phyloP scores from a whole-genome alignment of 2,888 invertebrate species.

The Napeogenes inachia region DNA sequence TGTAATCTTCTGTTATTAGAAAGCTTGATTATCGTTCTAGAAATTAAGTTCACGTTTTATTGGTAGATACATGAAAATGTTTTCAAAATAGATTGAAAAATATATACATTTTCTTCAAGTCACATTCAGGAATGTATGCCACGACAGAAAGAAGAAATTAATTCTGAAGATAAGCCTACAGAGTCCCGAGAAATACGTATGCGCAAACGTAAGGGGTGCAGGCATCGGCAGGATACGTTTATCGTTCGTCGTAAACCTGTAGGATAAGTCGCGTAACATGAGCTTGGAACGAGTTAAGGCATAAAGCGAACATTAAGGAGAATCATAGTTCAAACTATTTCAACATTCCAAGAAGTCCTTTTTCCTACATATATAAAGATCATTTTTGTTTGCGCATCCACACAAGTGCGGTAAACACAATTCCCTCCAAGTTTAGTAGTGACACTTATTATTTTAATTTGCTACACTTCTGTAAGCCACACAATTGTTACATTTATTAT shows the following conservation, averaged over 20 bases:
- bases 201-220: slow-evolving; percentile 33
- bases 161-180: slow-evolving; percentile 33
- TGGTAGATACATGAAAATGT: background rate
- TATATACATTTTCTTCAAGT: background rate
- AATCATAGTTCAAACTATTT: slow-evolving; percentile 34
- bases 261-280: slow-evolving; percentile 59
- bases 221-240: slow-evolving; percentile 53
- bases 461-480: slow-evolving; percentile 45
- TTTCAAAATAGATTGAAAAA: background rate
- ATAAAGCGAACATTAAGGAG: slow-evolving; percentile 54
- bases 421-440: slow-evolving; percentile 33
- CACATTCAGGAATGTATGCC: slow-evolving; percentile 10
- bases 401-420: slow-evolving; percentile 18
- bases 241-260: slow-evolving; percentile 59
- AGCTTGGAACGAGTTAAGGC: slow-evolving; percentile 54
- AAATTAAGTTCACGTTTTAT: no score
- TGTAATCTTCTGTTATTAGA: background rate
- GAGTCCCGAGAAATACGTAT: slow-evolving; percentile 33
- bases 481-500: slow-evolving; percentile 52
- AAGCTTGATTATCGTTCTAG: background rate
- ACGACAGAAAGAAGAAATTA: slow-evolving; percentile 25
- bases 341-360: slow-evolving; percentile 19
- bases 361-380: slow-evolving; percentile 13
- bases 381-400: slow-evolving; percentile 13
- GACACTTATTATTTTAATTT: slow-evolving; percentile 60